These are phyloP conservation scores for Brachionichthys hirsutus DNA, from an alignment of 2,113 vertebrate species.

Conservation along the genomic window DNA sequence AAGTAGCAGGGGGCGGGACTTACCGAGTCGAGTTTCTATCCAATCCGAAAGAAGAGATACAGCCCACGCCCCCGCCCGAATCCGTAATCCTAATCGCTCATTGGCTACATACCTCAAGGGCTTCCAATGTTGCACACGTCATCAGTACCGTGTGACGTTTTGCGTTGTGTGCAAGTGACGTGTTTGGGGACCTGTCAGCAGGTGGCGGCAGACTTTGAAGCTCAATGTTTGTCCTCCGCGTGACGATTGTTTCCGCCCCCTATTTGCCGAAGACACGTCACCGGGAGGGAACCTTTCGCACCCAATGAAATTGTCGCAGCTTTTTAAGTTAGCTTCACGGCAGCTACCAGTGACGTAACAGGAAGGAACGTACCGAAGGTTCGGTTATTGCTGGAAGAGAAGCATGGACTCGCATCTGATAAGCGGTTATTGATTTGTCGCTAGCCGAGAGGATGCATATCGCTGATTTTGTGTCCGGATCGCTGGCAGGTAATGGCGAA, in stretches of 20 bases:
- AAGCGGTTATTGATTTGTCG: background rate
- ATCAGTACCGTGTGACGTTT: constrained; percentile 24
- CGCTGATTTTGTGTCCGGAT: constrained; percentile 91
- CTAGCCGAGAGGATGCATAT: constrained; percentile 74
- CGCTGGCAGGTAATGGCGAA: constrained; percentile 86
- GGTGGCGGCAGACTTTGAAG: too few species aligned
- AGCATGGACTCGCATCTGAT: constrained; percentile 5
- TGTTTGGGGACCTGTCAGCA: too few species aligned
- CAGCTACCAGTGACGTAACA: constrained; percentile 23
- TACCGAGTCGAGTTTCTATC: constrained; percentile 1
- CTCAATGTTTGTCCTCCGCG: too few species aligned
- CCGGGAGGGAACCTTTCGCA: too few species aligned
- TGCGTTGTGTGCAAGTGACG: constrained; percentile 1
- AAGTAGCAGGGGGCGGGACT: constrained; percentile 10
- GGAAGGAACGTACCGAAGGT: constrained; percentile 40
- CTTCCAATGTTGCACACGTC: constrained; percentile 10
- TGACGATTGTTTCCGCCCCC: too few species aligned
- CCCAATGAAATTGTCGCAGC: background rate
- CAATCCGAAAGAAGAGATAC: constrained; percentile 35
- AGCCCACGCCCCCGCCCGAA: constrained; percentile 18
- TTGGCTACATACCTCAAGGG: constrained; percentile 25
- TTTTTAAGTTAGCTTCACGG: background rate
- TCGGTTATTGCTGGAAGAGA: constrained; percentile 13
- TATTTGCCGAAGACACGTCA: too few species aligned
- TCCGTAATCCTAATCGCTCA: constrained; percentile 1